Evolutionary conservation across 2,113 vertebrate genomes (phyloP).

Genomic region (Odocoileus virginianus): DNA sequence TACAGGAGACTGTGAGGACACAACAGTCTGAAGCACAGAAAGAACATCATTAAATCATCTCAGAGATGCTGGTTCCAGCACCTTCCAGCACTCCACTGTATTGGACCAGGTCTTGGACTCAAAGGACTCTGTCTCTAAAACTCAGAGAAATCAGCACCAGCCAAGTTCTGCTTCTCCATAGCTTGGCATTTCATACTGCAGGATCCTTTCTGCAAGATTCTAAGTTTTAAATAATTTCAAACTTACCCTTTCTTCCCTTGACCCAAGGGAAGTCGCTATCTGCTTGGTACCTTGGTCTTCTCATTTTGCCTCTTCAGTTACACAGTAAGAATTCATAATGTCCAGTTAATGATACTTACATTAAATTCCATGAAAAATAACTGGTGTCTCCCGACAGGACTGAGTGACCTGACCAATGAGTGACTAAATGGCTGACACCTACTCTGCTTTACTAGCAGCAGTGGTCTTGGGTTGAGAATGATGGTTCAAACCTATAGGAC

Average conservation of each 20-base stretch:
- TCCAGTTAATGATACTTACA: neutral
- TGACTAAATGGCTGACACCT: neutral
- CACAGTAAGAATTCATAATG: neutral
- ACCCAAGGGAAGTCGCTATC: accelerated
- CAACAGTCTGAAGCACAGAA: neutral
- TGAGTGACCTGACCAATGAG: neutral
- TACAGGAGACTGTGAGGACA: neutral
- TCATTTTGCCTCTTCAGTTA: neutral
- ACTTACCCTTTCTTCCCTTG: neutral
- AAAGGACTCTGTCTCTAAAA: neutral
- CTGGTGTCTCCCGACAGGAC: neutral
- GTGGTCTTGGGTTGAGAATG: neutral
- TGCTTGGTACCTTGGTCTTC: neutral
- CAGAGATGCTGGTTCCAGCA: neutral
- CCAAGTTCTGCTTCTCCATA: neutral
- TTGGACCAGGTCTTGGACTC: neutral
- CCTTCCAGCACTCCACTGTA: neutral
- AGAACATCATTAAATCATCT: neutral
- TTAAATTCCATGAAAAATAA: neutral
- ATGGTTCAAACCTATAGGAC: neutral
- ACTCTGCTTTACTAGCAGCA: neutral
- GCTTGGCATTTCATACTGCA: neutral
- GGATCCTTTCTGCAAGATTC: neutral
- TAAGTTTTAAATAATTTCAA: neutral
- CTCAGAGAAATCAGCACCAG: neutral